Conservation (phyloP, 2,797 vertebrate genomes). For the Clarias laeviceps region DNA sequence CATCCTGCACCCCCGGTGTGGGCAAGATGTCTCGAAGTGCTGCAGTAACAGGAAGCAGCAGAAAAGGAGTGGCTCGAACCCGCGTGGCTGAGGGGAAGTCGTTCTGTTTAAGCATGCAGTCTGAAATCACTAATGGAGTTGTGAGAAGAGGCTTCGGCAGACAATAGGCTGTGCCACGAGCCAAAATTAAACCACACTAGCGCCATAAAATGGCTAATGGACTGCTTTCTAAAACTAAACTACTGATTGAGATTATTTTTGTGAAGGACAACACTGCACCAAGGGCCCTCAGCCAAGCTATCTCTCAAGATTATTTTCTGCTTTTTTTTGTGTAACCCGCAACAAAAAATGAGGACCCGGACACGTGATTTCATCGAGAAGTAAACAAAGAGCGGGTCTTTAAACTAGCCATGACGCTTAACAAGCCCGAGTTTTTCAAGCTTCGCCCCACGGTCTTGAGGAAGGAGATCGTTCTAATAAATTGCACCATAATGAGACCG, state of each 20-base stretch:
- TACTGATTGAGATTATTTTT: not conserved
- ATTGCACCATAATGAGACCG: constrained; percentile 43
- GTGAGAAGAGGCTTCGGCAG: constrained; percentile 47
- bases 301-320: not conserved
- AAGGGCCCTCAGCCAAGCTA: no score
- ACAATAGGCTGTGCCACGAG: constrained; percentile 12
- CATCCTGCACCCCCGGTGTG: constrained; percentile 37
- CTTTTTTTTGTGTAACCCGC: not conserved
- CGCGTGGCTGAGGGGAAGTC: constrained; percentile 70
- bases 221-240: not conserved
- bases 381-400: constrained; percentile 11
- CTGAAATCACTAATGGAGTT: constrained; percentile 54
- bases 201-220: not conserved
- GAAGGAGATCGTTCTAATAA: constrained; percentile 50
- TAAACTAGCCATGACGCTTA: constrained; percentile 27
- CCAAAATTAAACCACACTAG: not conserved
- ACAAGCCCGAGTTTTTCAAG: constrained; percentile 29
- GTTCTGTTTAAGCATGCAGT: constrained; percentile 65
- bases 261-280: not conserved
- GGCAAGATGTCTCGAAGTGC: constrained; percentile 24
- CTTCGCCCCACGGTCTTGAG: constrained; percentile 20
- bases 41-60: constrained; percentile 65
- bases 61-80: constrained; percentile 60
- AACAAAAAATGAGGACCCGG: not conserved
- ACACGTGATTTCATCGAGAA: constrained; percentile 22